These are phyloP conservation scores for Folsomia manolachei DNA, from an alignment of 2,888 invertebrate genomes.

Conservation along the genomic window DNA sequence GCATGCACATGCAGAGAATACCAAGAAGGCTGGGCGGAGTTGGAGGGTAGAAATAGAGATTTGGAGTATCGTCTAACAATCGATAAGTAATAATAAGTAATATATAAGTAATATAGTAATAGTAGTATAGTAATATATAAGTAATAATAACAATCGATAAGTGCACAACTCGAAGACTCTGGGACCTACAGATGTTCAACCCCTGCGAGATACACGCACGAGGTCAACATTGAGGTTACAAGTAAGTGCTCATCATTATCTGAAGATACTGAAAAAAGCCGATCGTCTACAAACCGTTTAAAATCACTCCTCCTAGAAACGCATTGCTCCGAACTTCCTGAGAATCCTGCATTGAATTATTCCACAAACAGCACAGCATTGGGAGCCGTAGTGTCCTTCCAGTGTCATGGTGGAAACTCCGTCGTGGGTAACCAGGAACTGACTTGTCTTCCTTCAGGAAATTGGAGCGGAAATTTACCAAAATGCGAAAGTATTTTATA, in stretches of 20 bases:
- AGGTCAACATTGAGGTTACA: conserved; percentile 76
- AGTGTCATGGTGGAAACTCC: conserved; percentile 74
- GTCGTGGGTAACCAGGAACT: conserved; percentile 73
- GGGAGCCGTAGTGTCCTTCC: conserved; percentile 68
- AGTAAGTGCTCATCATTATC: conserved; percentile 56
- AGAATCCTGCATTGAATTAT: conserved; percentile 69
- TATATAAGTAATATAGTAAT: too few species aligned
- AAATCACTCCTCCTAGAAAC: conserved; percentile 60
- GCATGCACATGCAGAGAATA: conserved; percentile 60
- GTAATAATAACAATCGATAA: conserved; percentile 66
- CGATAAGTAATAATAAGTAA: too few species aligned
- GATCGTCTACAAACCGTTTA: too few species aligned
- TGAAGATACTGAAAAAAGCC: too few species aligned
- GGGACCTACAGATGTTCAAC: conserved; percentile 81
- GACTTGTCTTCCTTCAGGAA: conserved; percentile 75
- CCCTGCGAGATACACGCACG: conserved; percentile 76
- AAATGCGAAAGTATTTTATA: conserved; percentile 70
- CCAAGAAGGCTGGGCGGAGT: conserved; percentile 77
- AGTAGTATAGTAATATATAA: too few species aligned
- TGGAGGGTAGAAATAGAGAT: conserved; percentile 72
- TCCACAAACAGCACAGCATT: conserved; percentile 70
- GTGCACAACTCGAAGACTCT: conserved; percentile 77
- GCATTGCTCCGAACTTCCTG: conserved; percentile 74
- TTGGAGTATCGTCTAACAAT: conserved; percentile 69
- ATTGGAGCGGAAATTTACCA: conserved; percentile 79